Evolutionary conservation across 1,140 invertebrate species (phyloP), one percentile per base, ranked within the genome.

Genomic region (Saccostrea cuccullata): DNA sequence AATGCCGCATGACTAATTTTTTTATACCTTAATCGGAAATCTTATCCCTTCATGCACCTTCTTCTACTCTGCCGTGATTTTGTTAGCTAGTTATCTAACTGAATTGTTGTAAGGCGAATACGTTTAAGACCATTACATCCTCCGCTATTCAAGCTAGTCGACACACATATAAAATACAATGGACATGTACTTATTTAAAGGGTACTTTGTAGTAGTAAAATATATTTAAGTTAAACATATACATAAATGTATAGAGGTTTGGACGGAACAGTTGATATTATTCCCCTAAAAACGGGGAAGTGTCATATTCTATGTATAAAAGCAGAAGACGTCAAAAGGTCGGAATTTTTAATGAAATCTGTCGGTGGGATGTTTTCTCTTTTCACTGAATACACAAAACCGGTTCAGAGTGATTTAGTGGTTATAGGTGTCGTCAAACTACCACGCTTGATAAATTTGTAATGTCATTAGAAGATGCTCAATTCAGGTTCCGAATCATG

Each of bases 401-500:
- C 70, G 70, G 70, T 77, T 77, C 70, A 26, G 70, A 30, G 70
- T 77, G 70, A 30, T 77, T 30, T 30, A 40, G 23, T 77, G 70
- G 70, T 30, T 30, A 47, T 47, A 77, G 26, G 70, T 77, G 30
- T 77, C 23, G 70, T 36, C 23, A 36, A 77, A 77, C 23, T 77
- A 26, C 13, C 70, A 77, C 70, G 70, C 70, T 77, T 77, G 70
- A 77, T 77, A 36, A 30, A 77, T 77, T 26, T 30, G 23, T 30
- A 77, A 77, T 77, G 70, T 36, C 70, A 77, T 77, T 17, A 30
- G 26, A 30, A 36, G 70, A 77, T 77, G 70, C 70, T 77, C 23
- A 77, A 77, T 77, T 77, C 70, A 77, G 70, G 70, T 77, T 77
- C 70, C 70, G 70, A 77, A 77, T 77, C 70, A 77, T 26, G 70